Evolutionary conservation across 2,888 invertebrate species (phyloP).

Genomic region (Diabrotica balteata): DNA sequence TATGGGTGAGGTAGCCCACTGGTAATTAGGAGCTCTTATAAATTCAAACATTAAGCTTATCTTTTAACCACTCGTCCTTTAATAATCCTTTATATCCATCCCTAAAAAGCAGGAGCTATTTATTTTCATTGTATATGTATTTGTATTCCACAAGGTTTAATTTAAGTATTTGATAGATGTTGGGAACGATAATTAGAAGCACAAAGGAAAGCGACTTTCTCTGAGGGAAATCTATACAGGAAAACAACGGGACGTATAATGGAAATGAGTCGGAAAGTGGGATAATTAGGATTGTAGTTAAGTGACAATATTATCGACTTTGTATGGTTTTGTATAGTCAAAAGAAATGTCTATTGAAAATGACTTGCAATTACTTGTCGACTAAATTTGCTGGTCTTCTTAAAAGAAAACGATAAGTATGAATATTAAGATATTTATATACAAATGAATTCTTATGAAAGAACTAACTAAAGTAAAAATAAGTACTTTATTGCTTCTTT

Average conservation of each 20-base stretch:
- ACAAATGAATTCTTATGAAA: no score
- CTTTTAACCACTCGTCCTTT: conserved; percentile 11
- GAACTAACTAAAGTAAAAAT: no score
- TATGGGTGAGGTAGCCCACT: neutral
- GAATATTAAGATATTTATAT: no score
- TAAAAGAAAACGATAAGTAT: no score
- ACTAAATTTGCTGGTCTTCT: no score
- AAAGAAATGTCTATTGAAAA: no score
- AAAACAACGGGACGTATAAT: conserved; percentile 13
- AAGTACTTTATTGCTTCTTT: no score
- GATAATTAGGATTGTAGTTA: conserved; percentile 11
- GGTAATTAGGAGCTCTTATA: neutral
- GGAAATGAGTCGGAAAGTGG: conserved; percentile 11
- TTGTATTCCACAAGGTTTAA: conserved; percentile 14
- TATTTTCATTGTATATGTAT: conserved; percentile 15
- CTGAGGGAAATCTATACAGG: conserved; percentile 17
- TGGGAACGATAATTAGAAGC: conserved; percentile 15
- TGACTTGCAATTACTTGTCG: no score
- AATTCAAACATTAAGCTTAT: neutral
- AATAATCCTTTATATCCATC: conserved; percentile 14
- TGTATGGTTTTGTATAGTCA: neutral
- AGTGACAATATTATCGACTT: conserved; percentile 9
- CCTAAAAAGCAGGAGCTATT: conserved; percentile 18
- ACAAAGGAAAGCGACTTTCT: conserved; percentile 15
- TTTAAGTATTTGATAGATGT: conserved; percentile 20